Evolutionary conservation across 2,113 vertebrate genomes (phyloP).

Genomic region (Nothoprocta perdicaria): DNA sequence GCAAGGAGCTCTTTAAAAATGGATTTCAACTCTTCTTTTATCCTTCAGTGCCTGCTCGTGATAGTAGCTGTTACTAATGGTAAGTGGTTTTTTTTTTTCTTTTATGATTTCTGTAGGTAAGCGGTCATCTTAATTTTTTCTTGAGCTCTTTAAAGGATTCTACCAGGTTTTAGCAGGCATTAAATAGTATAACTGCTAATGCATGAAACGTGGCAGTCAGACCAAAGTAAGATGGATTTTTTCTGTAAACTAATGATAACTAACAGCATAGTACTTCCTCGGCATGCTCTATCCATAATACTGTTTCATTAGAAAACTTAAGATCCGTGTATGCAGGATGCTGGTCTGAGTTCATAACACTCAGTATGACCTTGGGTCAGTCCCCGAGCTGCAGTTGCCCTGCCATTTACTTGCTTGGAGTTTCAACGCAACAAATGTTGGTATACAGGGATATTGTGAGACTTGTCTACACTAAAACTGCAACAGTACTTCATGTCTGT

Average conservation of each 20-base stretch:
- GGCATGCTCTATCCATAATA: neutral
- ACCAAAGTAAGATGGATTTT: constrained; percentile 23
- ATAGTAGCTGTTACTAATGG: constrained; percentile 60
- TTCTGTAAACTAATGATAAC: neutral
- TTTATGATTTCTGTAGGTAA: constrained; percentile 44
- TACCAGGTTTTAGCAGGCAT: neutral
- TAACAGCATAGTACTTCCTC: neutral
- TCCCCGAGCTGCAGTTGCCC: neutral
- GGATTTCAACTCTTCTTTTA: constrained; percentile 59
- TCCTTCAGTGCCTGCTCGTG: constrained; percentile 57
- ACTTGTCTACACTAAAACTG: neutral
- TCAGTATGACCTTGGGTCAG: constrained; percentile 2
- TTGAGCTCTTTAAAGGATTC: neutral
- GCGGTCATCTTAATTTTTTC: constrained; percentile 23
- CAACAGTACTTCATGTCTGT: neutral
- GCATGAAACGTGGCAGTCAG: constrained; percentile 33
- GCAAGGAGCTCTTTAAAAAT: constrained; percentile 69
- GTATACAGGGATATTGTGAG: neutral
- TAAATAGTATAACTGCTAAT: constrained; percentile 18
- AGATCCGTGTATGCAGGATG: neutral
- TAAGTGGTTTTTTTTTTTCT: constrained; percentile 68
- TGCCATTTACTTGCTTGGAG: neutral
- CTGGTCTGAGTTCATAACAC: neutral
- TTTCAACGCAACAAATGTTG: neutral
- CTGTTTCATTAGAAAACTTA: neutral